Conservation (phyloP, 2,888 invertebrate species). For the Xylota sylvarum region DNA sequence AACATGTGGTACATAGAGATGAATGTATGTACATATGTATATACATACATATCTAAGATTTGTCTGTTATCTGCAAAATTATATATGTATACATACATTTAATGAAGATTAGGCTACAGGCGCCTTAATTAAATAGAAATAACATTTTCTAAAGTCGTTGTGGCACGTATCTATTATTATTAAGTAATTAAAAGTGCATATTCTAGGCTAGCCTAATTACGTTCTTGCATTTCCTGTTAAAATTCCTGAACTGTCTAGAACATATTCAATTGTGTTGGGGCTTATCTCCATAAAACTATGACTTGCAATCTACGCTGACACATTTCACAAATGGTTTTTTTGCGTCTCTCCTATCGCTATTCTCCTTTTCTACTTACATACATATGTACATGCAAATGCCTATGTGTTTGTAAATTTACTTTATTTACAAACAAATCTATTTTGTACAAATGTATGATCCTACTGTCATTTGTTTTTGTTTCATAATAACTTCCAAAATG, state of each 20-base stretch:
- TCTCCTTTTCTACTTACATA: not conserved
- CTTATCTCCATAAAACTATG: not conserved
- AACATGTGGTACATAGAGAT: too few relatives aligned
- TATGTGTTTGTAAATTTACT: not conserved
- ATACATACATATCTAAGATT: not conserved
- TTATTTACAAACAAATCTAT: not conserved
- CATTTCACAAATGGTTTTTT: too few relatives aligned
- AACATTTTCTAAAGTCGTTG: too few relatives aligned
- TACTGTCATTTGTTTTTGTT: conserved; percentile 11
- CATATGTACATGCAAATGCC: not conserved
- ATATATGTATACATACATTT: too few relatives aligned
- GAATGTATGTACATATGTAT: not conserved
- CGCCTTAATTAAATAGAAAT: too few relatives aligned
- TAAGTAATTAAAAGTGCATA: too few relatives aligned
- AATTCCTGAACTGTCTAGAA: not conserved
- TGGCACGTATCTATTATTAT: too few relatives aligned
- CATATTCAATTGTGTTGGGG: not conserved
- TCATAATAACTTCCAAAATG: conserved; percentile 20
- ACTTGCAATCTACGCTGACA: conserved; percentile 1
- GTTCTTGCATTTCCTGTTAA: not conserved
- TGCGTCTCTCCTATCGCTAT: too few relatives aligned
- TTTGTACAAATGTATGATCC: not conserved
- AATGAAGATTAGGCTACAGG: too few relatives aligned
- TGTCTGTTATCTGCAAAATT: too few relatives aligned
- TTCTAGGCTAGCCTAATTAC: not conserved